Percentiles rank a stretch among this genome's conserved stretches.
phyloP scores from a whole-genome alignment of 2,797 vertebrate species.

The Pygocentrus nattereri region DNA sequence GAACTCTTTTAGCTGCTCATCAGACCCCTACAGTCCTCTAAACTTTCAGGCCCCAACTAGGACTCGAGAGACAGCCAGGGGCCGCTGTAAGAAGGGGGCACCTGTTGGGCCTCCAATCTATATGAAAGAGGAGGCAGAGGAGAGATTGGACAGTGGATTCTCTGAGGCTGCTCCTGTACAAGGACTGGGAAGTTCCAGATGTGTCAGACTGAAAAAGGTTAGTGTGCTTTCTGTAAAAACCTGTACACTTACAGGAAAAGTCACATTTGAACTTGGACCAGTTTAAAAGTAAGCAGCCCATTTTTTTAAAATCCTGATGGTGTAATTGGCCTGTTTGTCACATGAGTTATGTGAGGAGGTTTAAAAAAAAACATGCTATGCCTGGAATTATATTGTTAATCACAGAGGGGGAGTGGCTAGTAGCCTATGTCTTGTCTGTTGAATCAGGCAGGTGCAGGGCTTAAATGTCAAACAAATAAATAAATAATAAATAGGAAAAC shows the following conservation, averaged over 20 bases:
- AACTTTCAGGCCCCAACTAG: slow-evolving; percentile 87
- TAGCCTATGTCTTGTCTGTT: neutral
- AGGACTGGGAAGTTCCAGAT: slow-evolving; percentile 18
- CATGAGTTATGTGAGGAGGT: neutral
- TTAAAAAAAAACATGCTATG: neutral
- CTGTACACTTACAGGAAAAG: neutral
- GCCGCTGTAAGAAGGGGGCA: slow-evolving; percentile 16
- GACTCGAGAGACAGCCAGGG: slow-evolving; percentile 45
- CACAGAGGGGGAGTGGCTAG: neutral
- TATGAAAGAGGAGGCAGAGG: slow-evolving; percentile 70
- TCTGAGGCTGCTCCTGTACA: slow-evolving; percentile 59
- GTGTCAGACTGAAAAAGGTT: slow-evolving; percentile 73
- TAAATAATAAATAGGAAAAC: neutral
- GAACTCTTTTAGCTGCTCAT: slow-evolving; percentile 85
- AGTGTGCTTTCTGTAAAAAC: slow-evolving; percentile 37
- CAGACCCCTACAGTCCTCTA: slow-evolving; percentile 90
- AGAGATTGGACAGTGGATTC: slow-evolving; percentile 79
- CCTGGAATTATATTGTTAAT: neutral
- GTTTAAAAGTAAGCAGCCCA: too few species aligned
- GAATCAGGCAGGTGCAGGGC: neutral
- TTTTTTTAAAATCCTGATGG: neutral
- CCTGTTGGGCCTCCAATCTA: slow-evolving; percentile 53
- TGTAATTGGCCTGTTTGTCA: neutral
- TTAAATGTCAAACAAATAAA: neutral
- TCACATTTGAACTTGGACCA: too few species aligned